Conservation (phyloP, 2,113 vertebrate species). For the Polypterus bichir region DNA sequence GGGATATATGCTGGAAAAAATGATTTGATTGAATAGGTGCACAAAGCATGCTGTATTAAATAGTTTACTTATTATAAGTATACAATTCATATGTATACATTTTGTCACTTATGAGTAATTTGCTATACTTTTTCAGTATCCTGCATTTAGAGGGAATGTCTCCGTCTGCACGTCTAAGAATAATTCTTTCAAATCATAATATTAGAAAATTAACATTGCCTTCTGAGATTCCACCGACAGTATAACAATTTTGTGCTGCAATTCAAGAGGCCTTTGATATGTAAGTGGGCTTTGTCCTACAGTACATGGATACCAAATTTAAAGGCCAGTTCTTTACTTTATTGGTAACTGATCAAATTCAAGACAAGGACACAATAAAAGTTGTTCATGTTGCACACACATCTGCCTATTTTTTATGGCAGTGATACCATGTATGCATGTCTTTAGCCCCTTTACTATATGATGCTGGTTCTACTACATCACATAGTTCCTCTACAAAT, state of each 20-base stretch:
- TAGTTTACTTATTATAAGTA: no score
- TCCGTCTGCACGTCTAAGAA: no score
- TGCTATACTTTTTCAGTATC: no score
- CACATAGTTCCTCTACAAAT: no score
- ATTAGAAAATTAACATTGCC: slow-evolving; percentile 16
- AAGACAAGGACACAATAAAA: slow-evolving; percentile 15
- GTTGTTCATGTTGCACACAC: slow-evolving; percentile 1
- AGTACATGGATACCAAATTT: slow-evolving; percentile 15
- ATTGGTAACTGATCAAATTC: slow-evolving; percentile 4
- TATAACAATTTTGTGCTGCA: slow-evolving; percentile 11
- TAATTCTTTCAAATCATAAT: slow-evolving; percentile 11
- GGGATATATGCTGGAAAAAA: no score
- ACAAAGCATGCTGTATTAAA: no score
- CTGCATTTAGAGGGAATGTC: no score
- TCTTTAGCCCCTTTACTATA: no score
- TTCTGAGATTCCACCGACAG: slow-evolving; percentile 9
- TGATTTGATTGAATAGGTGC: no score
- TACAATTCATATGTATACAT: no score
- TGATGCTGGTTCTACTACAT: background rate
- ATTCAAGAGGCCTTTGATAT: slow-evolving; percentile 20
- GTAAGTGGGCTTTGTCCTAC: slow-evolving; percentile 7
- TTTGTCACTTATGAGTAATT: no score
- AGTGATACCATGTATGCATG: background rate
- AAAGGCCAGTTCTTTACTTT: slow-evolving; percentile 13
- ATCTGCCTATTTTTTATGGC: no score